A percentile compares a stretch with the other conserved stretches of the same genome.
Evolutionary conservation across 2,888 invertebrate genomes (phyloP).

Genomic region (Hirudinaria manillensis): DNA sequence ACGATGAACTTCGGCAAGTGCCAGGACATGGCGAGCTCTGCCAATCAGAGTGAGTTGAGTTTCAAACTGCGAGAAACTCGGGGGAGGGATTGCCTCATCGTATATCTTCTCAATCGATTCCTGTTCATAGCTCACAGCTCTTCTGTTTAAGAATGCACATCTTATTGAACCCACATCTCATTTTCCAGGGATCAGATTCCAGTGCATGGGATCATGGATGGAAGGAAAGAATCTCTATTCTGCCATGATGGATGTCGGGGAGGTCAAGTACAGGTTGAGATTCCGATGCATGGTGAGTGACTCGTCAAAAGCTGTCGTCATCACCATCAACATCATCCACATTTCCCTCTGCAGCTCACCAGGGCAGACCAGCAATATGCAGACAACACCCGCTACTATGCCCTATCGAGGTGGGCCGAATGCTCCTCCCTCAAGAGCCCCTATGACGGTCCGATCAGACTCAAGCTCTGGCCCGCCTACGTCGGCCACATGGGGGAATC

Average conservation of each 20-base stretch:
- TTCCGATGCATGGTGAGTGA: conserved; percentile 73
- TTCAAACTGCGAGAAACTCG: background rate
- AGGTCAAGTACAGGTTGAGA: conserved; percentile 86
- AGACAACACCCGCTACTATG: conserved; percentile 49
- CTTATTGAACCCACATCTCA: background rate
- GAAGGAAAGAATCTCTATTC: conserved; percentile 74
- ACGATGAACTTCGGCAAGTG: conserved; percentile 88
- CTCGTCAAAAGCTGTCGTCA: background rate
- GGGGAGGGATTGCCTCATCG: background rate
- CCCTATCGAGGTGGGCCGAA: conserved; percentile 64
- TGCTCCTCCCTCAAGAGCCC: conserved; percentile 86
- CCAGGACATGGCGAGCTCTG: conserved; percentile 46
- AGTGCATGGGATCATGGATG: conserved; percentile 53
- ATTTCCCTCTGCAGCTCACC: conserved; percentile 46
- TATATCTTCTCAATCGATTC: background rate
- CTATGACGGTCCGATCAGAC: conserved; percentile 67
- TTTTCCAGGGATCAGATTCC: conserved; percentile 48
- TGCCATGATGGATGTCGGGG: conserved; percentile 92
- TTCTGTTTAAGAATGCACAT: background rate
- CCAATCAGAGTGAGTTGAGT: conserved; percentile 37
- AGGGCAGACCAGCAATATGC: conserved; percentile 50
- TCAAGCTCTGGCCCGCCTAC: conserved; percentile 27
- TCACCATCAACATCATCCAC: background rate
- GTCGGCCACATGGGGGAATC: conserved; percentile 28
- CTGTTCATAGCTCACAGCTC: background rate